These are phyloP conservation scores for Phasianus colchicus DNA, from an alignment of 2,113 vertebrate species.

Conservation along the genomic window DNA sequence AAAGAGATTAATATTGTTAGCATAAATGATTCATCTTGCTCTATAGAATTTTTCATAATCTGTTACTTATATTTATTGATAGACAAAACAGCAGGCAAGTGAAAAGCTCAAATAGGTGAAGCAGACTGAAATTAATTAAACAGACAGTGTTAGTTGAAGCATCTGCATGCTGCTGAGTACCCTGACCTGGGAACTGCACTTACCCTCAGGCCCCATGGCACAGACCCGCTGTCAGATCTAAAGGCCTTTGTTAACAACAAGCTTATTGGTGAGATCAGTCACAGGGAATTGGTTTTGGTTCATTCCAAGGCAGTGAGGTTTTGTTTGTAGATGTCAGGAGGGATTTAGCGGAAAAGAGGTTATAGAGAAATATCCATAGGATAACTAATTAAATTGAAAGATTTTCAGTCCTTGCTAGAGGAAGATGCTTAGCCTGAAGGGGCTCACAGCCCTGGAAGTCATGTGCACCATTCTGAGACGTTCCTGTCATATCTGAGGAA, in stretches of 20 bases:
- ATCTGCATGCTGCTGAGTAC: slow-evolving; percentile 52
- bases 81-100: slow-evolving; percentile 64
- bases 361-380: slow-evolving; percentile 69
- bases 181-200: slow-evolving; percentile 69
- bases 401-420: slow-evolving; percentile 21
- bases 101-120: slow-evolving; percentile 70
- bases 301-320: slow-evolving; percentile 71
- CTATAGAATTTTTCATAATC: slow-evolving; percentile 39
- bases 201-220: slow-evolving; percentile 66
- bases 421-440: neutral
- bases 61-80: slow-evolving; percentile 63
- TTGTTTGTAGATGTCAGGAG: slow-evolving; percentile 65
- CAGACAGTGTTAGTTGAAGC: slow-evolving; percentile 66
- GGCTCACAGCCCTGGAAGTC: neutral
- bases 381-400: slow-evolving; percentile 67
- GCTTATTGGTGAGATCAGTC: slow-evolving; percentile 72
- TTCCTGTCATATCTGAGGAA: slow-evolving; percentile 4
- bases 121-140: slow-evolving; percentile 78
- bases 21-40: slow-evolving; percentile 38
- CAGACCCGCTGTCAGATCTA: slow-evolving; percentile 56
- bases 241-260: slow-evolving; percentile 65
- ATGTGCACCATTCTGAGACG: neutral
- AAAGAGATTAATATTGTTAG: slow-evolving; percentile 5
- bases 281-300: slow-evolving; percentile 66
- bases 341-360: slow-evolving; percentile 59